phyloP scores from a whole-genome alignment of 2,113 vertebrate genomes.

The Ifrita kowaldi region DNA sequence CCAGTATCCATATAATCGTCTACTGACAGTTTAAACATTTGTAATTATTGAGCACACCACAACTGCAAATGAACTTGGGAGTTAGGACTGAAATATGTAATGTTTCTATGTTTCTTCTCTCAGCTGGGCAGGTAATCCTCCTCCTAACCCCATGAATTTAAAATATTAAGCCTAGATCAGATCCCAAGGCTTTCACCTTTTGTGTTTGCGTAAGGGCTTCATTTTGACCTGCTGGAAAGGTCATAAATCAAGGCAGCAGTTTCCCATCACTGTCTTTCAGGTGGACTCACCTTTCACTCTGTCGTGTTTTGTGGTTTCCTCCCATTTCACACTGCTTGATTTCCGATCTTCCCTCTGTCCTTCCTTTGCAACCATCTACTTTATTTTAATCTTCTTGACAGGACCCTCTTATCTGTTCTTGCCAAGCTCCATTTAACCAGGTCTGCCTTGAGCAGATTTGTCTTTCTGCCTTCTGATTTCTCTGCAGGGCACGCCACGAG shows the following conservation, averaged over 20 bases:
- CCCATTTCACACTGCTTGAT: neutral
- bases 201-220: neutral
- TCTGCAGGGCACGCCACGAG: rapidly evolving
- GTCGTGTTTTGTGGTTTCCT: neutral
- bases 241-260: neutral
- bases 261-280: neutral
- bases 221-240: neutral
- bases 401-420: constrained; percentile 23
- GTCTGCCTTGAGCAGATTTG: neutral
- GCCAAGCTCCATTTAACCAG: neutral
- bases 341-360: neutral
- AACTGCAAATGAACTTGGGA: neutral
- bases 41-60: neutral
- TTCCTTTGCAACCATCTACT: neutral
- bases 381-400: constrained; percentile 51
- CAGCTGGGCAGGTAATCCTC: neutral
- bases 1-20: neutral
- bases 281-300: neutral
- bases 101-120: neutral
- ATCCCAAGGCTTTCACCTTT: neutral
- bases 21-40: neutral
- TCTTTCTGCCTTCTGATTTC: neutral
- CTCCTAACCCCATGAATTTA: neutral
- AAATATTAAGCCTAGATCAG: neutral
- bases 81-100: neutral